Percentiles rank a stretch among this genome's conserved stretches.
Conservation (phyloP, 2,113 vertebrate species). For the Dasyprocta punctata region DNA sequence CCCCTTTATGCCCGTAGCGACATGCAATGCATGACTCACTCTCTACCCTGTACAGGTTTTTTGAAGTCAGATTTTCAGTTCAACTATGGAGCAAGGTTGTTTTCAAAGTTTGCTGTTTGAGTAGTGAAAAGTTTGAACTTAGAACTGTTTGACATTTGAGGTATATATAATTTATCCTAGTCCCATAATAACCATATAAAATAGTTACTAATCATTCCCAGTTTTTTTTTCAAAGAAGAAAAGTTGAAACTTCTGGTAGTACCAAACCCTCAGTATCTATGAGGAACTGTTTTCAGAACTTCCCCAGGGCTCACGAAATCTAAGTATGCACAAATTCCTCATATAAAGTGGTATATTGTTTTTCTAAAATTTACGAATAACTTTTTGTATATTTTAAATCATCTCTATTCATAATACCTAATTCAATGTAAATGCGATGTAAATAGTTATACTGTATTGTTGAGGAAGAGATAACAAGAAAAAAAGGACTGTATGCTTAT, state of each 20-base stretch:
- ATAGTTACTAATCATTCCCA: not conserved
- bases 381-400: not conserved
- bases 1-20: not conserved
- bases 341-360: not conserved
- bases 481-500: no score
- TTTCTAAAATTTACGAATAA: not conserved
- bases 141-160: not conserved
- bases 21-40: not conserved
- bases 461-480: not conserved
- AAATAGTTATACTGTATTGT: not conserved
- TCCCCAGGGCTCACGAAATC: not conserved
- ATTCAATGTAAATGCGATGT: not conserved
- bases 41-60: not conserved
- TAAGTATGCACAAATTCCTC: not conserved
- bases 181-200: not conserved
- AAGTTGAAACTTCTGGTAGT: not conserved
- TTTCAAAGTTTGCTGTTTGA: not conserved
- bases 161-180: not conserved
- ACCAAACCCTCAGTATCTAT: not conserved
- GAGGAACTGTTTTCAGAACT: not conserved
- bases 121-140: not conserved
- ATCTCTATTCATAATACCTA: not conserved
- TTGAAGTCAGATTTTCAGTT: not conserved
- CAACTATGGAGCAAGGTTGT: not conserved
- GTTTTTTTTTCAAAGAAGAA: not conserved